Conservation (phyloP, 2,888 invertebrate species). For the Orthonevra nobilis region DNA sequence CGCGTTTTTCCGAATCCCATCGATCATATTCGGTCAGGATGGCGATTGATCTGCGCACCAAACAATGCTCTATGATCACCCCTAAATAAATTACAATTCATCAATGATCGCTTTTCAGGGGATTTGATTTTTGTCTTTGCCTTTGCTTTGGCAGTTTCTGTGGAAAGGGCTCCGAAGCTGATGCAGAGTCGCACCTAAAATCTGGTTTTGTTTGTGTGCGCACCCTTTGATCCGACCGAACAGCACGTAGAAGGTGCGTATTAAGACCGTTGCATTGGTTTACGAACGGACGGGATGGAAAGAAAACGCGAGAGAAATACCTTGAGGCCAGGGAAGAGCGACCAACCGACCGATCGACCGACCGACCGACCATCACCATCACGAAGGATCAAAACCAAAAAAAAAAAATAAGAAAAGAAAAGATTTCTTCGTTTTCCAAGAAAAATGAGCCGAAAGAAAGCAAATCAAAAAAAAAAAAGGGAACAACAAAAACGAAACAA, state of each 20-base stretch:
- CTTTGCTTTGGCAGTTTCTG: neutral
- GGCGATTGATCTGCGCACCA: neutral
- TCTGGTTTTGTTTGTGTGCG: constrained; percentile 41
- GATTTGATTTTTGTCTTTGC: constrained; percentile 18
- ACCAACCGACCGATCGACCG: neutral
- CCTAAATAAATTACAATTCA: constrained; percentile 62
- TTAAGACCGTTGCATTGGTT: constrained; percentile 63
- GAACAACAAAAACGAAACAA: constrained; percentile 25
- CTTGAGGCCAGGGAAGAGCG: constrained; percentile 27
- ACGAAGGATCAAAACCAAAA: constrained; percentile 49
- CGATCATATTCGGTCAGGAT: constrained; percentile 46
- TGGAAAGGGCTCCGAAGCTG: constrained; percentile 1
- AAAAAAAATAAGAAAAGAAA: constrained; percentile 13
- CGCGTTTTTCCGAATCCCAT: constrained; percentile 42
- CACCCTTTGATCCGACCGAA: constrained; percentile 66
- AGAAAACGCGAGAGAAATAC: constrained; percentile 58
- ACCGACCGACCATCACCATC: neutral
- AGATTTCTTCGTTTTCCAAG: constrained; percentile 62
- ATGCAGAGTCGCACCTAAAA: no score
- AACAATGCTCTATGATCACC: constrained; percentile 54
- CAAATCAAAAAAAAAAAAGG: constrained; percentile 23
- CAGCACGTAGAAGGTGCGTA: constrained; percentile 64
- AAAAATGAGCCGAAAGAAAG: constrained; percentile 47
- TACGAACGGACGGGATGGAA: constrained; percentile 23
- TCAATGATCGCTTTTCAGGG: constrained; percentile 45